These are phyloP conservation scores for Oreochromis tanganicae DNA, from an alignment of 2,113 vertebrate species.

Conservation along the genomic window DNA sequence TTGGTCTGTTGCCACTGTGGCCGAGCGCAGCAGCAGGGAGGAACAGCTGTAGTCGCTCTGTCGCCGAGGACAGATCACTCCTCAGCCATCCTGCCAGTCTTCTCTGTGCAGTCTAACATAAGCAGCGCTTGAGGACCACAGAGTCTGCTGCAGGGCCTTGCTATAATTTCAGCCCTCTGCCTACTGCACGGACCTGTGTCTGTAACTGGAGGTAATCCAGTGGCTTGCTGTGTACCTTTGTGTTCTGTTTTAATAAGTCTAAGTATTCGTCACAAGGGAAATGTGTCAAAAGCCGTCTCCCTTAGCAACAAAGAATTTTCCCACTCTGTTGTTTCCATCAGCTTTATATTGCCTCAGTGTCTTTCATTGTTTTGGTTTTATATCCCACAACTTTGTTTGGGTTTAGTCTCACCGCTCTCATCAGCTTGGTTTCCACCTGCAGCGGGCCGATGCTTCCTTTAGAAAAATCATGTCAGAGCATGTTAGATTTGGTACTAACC, in stretches of 20 bases:
- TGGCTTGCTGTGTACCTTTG: neutral
- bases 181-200: neutral
- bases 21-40: slow-evolving; percentile 12
- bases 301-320: neutral
- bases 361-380: neutral
- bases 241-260: neutral
- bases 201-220: neutral
- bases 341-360: neutral
- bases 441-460: neutral
- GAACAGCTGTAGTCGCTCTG: slow-evolving; percentile 48
- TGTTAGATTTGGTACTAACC: neutral
- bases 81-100: neutral
- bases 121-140: neutral
- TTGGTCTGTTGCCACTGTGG: slow-evolving; percentile 41
- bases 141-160: neutral
- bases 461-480: neutral
- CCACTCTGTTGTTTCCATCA: neutral
- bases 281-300: neutral
- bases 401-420: neutral
- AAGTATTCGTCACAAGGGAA: neutral
- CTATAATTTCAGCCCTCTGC: neutral
- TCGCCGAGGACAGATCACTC: slow-evolving; percentile 19
- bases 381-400: neutral
- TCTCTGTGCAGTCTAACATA: neutral
- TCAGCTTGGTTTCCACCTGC: neutral